Evolutionary conservation across 2,888 invertebrate species (phyloP), one percentile per base, ranked within the genome.

Genomic region (Helicoverpa assulta): DNA sequence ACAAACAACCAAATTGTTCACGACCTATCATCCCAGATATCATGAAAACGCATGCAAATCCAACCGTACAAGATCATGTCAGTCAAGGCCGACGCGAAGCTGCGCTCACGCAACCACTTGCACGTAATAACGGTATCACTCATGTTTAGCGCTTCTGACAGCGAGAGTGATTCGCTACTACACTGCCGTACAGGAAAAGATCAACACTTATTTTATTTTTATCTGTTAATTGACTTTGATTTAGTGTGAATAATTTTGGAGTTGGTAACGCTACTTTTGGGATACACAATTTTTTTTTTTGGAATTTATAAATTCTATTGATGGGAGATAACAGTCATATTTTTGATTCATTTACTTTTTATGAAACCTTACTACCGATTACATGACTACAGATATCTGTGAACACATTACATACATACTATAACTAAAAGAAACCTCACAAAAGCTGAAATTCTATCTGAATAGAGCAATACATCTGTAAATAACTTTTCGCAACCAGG

Each of bases 121-220:
- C 81, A 78, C 63, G 81, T 81, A 65, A 79, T 82, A 80, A 80
- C 80, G 76, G 80, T 73, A 80, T 80, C 77, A 67, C 64, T 74
- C 73, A 67, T 79, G 66, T 58, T 81, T 16, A 72, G 43, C 67
- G 58, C 61, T 61, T 69, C 60, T 70, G 64, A 75, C 57, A 67
- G 76, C 63, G 80, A 80, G 80, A 80, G 80, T 73, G 78, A 70
- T 62, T 54, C 37, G 53, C n/a, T 72, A 67, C n/a, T 72, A 67
- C 65, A 78, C 19, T 72, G 53, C 16, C 67, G 62, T 53, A 56
- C 78, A 71, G 26, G 18, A 56, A 52, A 59, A 61, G 2, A 53
- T 37, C 18, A 19, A 19, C 40, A 54, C 7, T 54, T n/a, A 54
- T 33, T 47, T 6, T 7, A 50, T 50, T 50, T 26, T 18, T 18